phyloP scores from a whole-genome alignment of 2,888 invertebrate species.

The Loripinus fragilis region DNA sequence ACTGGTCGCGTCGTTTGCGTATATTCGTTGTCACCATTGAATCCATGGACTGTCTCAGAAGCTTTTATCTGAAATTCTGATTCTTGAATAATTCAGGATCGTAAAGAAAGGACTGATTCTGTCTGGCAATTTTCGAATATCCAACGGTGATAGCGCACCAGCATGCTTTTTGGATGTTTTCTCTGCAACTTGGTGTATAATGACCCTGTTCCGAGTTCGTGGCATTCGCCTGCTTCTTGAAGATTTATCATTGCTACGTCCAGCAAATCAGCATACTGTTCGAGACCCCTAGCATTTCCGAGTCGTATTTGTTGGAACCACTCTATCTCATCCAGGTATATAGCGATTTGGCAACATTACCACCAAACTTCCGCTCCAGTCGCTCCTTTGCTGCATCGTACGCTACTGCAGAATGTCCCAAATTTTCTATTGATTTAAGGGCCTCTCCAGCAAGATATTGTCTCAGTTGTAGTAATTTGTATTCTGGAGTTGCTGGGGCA shows the following conservation, averaged over 20 bases:
- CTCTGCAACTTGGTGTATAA: too few relatives aligned
- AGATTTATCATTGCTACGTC: constrained; percentile 21
- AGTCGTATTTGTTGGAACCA: not conserved
- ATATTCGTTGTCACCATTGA: not conserved
- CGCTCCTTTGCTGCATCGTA: too few relatives aligned
- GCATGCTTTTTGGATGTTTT: too few relatives aligned
- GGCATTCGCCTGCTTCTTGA: not conserved
- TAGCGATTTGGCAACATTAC: constrained; percentile 1
- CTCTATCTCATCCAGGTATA: constrained; percentile 10
- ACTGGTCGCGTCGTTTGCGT: not conserved
- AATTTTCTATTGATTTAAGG: constrained; percentile 22
- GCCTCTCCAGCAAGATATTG: constrained; percentile 30
- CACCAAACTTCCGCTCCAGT: constrained; percentile 31
- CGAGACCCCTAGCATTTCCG: too few relatives aligned
- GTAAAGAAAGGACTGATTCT: too few relatives aligned
- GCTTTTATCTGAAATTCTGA: constrained; percentile 28
- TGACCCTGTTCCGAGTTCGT: constrained; percentile 2
- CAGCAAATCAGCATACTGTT: constrained; percentile 19
- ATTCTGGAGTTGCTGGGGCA: constrained; percentile 18
- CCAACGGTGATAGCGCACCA: constrained; percentile 28
- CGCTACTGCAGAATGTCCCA: too few relatives aligned
- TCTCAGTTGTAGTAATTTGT: constrained; percentile 23
- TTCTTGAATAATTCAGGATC: too few relatives aligned
- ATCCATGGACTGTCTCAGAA: constrained; percentile 18
- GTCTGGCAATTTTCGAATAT: constrained; percentile 21